Percentiles rank a stretch among this genome's conserved stretches.
Evolutionary conservation across 2,797 vertebrate genomes (phyloP).

Genomic region (Spinibarbus caldwelli): DNA sequence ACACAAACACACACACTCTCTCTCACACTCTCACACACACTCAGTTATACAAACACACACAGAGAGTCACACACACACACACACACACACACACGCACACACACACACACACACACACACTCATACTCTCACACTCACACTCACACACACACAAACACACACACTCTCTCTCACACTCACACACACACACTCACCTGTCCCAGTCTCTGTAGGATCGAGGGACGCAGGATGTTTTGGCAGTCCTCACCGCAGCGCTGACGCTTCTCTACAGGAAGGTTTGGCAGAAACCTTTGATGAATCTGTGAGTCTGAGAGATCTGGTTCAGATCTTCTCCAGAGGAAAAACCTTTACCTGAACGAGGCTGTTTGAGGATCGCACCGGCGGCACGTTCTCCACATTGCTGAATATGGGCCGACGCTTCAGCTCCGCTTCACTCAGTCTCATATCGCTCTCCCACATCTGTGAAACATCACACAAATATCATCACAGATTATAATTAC

Average conservation of each 20-base stretch:
- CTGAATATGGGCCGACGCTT: constrained; percentile 55
- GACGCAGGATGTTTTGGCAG: constrained; percentile 70
- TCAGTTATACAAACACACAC: too few relatives aligned
- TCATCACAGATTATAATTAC: too few relatives aligned
- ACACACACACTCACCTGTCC: constrained; percentile 78
- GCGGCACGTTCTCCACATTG: too few relatives aligned
- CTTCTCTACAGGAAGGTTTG: constrained; percentile 70
- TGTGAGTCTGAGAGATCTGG: not conserved
- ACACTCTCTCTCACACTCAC: too few relatives aligned
- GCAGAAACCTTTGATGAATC: not conserved
- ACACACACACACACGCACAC: too few relatives aligned
- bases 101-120: too few relatives aligned
- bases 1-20: too few relatives aligned
- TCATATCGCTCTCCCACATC: constrained; percentile 75
- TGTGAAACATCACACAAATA: constrained; percentile 47
- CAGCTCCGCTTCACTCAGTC: constrained; percentile 66
- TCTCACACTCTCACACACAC: too few relatives aligned
- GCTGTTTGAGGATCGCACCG: constrained; percentile 70
- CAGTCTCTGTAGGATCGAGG: constrained; percentile 88
- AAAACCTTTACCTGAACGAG: constrained; percentile 54
- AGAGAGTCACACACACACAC: too few relatives aligned
- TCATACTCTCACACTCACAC: too few relatives aligned
- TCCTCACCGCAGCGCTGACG: constrained; percentile 66
- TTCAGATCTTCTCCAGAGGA: not conserved
- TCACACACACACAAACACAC: too few relatives aligned